Percentiles rank a stretch among this genome's conserved stretches.
phyloP scores from a whole-genome alignment of 1,140 invertebrate species.

The Augochlora pura region DNA sequence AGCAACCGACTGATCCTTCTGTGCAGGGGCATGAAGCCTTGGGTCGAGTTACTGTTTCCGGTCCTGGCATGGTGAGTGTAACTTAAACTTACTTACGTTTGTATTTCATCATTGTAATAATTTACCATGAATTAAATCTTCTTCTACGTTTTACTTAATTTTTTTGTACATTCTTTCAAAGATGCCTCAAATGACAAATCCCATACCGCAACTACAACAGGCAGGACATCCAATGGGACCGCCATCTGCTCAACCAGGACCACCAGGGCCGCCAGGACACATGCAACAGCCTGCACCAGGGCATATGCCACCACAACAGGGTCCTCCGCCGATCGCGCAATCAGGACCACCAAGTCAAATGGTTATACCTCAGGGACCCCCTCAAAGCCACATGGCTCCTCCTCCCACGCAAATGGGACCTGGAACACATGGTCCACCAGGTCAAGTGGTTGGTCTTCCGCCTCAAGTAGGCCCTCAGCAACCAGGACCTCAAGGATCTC shows the following conservation, averaged over 20 bases:
- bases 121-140: neutral
- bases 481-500: constrained; percentile 48
- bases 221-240: constrained; percentile 59
- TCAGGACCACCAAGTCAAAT: constrained; percentile 54
- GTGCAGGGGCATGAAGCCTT: constrained; percentile 67
- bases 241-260: constrained; percentile 47
- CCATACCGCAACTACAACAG: constrained; percentile 63
- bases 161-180: constrained; percentile 33
- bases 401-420: constrained; percentile 43
- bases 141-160: neutral
- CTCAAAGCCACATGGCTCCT: constrained; percentile 46
- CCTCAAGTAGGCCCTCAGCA: constrained; percentile 54
- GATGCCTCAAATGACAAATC: constrained; percentile 60
- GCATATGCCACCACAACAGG: constrained; percentile 56
- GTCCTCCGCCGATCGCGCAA: constrained; percentile 37
- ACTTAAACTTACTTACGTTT: neutral
- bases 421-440: constrained; percentile 34
- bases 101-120: neutral
- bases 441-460: constrained; percentile 48
- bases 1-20: constrained; percentile 54
- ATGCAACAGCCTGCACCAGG: constrained; percentile 49
- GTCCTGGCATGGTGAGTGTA: constrained; percentile 71
- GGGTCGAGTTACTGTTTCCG: constrained; percentile 68
- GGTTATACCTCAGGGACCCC: constrained; percentile 40
- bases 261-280: constrained; percentile 40